Evolutionary conservation across 2,113 vertebrate genomes (phyloP), one percentile per base, ranked within the genome.

Genomic region (Brachypodius melanocephalos): DNA sequence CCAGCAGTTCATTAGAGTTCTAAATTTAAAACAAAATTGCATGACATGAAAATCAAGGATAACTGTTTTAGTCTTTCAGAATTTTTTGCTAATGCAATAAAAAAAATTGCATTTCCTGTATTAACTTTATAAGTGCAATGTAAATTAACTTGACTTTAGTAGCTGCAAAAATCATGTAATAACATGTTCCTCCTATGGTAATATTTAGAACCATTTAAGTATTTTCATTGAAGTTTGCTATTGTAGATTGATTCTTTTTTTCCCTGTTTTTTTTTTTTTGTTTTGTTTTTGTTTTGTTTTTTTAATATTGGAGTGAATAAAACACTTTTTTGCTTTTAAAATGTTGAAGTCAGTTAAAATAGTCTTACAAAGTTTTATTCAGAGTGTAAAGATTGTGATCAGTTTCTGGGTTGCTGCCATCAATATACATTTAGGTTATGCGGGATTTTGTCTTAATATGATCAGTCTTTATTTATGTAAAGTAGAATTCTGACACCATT

Each of bases 391-490:
- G 89, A 81, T 75, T 74, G 36, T 18, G 21, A 85, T 82, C 69
- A 87, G 81, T 91, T 88, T 92, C 92, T 96, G 65, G 52, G 49
- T 91, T 92, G 52, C 63, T 90, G 72, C 93, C 92, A 93, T 96
- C 95, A 95, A 95, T 93, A 95, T 66, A 85, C 62, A 93, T 96
- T 96, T 89, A 90, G 68, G 58, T 85, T 91, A 62, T 90, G 77
- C 45, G 40, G 78, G 84, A 91, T 97, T 98, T 97, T 97, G 93
- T 97, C 97, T 97, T 97, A 95, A 97, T 97, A 95, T 98, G 96
- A 96, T 97, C 97, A 96, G 97, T 94, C 96, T 96, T 97, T 98
- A 97, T 97, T 98, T 97, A 97, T 97, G 95, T 95, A 95, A 97
- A 97, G 96, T 95, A 91, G 95, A 97, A 96, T 97, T 97, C 95